Base-by-base conservation (phyloP, 2,888 invertebrate species). In the Apamea epomidion region DNA sequence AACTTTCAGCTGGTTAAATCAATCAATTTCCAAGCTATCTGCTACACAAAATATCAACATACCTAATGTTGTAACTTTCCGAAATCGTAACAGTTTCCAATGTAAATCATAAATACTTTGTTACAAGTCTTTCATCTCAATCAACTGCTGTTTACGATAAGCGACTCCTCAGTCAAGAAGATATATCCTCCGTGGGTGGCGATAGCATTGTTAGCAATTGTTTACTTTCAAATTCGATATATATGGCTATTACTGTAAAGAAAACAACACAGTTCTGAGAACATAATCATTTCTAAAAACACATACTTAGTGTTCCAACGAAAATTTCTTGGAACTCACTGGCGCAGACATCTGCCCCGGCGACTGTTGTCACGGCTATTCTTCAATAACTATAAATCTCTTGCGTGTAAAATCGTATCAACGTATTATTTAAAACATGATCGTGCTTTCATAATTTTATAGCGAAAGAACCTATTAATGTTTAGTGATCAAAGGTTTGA, bases 201-300 rank as follows among this genome's bases (percentile, higher is more conserved):
- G 54, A 81, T 62, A 67, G 18, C 51, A 78, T 78, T 74, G 60
- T 77, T 51, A 67, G 60, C n/a, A n/a, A 32, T 29, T 74, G 69
- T 85, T 88, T 83, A 83, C 81, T 88, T 85, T 83, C 72, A 74
- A 70, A 80, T 80, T 45, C 51, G 29, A 88, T 84, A 82, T 74
- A 73, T 74, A 67, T 25, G 37, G 54, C 32, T 75, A 72, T 68
- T 76, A 79, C 68, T 68, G 58, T 72, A 60, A 42, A 48, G 81
- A 82, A 81, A 81, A 89, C 77, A 81, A 82, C 79, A 54, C 71
- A 84, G 18, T 89, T 86, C 90, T 65, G 12, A 75, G 89, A 89
- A 89, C 73, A 74, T 84, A 87, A 89, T 90, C 83, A 84, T 82
- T 90, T 85, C 83, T 73, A 76, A 74, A 78, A 88, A 85, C 82